Evolutionary conservation across 2,113 vertebrate species (phyloP).

Genomic region (Rattus norvegicus): DNA sequence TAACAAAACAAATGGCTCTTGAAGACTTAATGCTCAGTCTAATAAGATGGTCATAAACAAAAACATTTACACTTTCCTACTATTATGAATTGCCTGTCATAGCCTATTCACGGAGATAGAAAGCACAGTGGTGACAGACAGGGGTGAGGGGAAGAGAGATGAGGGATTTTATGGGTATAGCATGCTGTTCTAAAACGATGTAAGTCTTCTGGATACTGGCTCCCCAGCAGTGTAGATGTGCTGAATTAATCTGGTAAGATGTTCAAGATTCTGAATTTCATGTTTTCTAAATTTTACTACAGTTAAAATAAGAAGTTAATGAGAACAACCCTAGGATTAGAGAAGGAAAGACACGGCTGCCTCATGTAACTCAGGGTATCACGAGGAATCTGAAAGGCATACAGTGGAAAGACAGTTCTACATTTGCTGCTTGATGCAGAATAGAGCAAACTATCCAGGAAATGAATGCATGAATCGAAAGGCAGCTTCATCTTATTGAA

Average conservation of each 20-base stretch:
- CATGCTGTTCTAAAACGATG: background rate
- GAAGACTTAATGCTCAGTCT: background rate
- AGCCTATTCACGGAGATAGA: background rate
- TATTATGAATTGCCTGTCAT: background rate
- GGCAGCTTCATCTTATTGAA: constrained; percentile 11
- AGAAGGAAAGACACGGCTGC: background rate
- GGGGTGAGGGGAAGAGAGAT: background rate
- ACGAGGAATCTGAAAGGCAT: background rate
- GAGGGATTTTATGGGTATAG: background rate
- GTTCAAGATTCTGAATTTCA: background rate
- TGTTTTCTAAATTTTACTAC: background rate
- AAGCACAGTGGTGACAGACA: background rate
- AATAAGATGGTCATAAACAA: background rate
- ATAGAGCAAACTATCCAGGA: background rate
- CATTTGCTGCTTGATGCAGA: background rate
- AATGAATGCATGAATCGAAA: constrained; percentile 6
- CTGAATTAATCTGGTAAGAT: background rate
- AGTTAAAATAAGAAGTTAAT: constrained; percentile 7
- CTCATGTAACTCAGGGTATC: background rate
- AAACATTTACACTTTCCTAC: background rate
- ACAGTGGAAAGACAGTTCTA: background rate
- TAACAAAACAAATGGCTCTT: background rate
- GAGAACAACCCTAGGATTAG: background rate
- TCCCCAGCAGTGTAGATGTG: background rate
- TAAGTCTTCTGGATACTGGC: background rate